phyloP scores from a whole-genome alignment of 2,888 invertebrate species.

The Ophraella communa region DNA sequence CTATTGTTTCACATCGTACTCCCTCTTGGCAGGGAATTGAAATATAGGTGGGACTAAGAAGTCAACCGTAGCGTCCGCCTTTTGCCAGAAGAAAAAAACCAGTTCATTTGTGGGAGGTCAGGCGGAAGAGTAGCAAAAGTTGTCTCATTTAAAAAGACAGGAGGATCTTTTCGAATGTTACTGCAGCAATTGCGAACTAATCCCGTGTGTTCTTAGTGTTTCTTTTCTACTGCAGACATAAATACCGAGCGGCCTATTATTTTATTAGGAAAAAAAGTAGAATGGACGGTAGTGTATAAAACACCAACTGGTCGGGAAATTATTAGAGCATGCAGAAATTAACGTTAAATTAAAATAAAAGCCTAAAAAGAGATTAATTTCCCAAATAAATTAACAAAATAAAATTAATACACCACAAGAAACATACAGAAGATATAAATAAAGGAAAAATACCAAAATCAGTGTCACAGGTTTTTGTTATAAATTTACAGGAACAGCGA shows the following conservation, averaged over 20 bases:
- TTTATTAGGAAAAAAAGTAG: conserved; percentile 39
- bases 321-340: not conserved
- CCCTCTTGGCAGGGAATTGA: conserved; percentile 36
- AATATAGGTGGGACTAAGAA: conserved; percentile 48
- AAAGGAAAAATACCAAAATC: too few species aligned
- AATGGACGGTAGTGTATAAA: conserved; percentile 16
- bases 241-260: conserved; percentile 54
- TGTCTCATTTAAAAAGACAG: conserved; percentile 59
- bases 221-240: conserved; percentile 53
- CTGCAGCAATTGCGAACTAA: conserved; percentile 56
- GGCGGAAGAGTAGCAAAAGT: conserved; percentile 57
- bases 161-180: conserved; percentile 53
- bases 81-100: conserved; percentile 52
- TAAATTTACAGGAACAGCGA: too few species aligned
- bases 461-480: too few species aligned
- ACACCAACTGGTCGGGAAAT: conserved; percentile 3
- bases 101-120: conserved; percentile 59
- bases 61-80: conserved; percentile 33
- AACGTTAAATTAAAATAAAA: too few species aligned
- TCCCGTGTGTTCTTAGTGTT: conserved; percentile 58
- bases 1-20: too few species aligned
- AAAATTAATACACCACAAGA: too few species aligned
- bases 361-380: too few species aligned
- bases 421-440: too few species aligned
- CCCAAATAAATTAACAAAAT: too few species aligned